Conservation (phyloP, 1,140 invertebrate genomes). For the Drosophila trapezifrons region DNA sequence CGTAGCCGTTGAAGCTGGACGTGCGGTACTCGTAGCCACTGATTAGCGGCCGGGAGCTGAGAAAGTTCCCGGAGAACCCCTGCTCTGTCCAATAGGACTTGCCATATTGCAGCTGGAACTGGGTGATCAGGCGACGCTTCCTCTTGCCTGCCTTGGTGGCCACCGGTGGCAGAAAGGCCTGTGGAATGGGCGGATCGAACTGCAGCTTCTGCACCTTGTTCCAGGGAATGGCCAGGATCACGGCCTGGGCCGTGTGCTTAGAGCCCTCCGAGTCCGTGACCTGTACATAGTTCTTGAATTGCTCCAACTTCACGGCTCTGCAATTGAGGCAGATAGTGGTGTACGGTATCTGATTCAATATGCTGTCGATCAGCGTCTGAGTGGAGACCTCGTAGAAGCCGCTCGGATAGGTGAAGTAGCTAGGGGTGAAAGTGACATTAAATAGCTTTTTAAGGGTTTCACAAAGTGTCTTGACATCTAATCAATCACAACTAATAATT, state of each 20-base stretch:
- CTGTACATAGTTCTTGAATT: conserved; percentile 72
- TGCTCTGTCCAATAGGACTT: conserved; percentile 56
- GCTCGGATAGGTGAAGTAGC: conserved; percentile 54
- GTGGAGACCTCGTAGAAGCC: conserved; percentile 52
- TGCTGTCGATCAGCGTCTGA: conserved; percentile 34
- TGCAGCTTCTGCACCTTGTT: conserved; percentile 53
- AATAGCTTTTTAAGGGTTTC: neutral
- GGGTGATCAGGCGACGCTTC: conserved; percentile 38
- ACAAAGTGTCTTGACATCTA: neutral
- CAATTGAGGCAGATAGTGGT: conserved; percentile 30
- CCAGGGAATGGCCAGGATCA: conserved; percentile 77
- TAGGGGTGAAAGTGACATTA: conserved; percentile 15
- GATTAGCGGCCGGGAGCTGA: conserved; percentile 54
- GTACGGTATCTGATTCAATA: conserved; percentile 42
- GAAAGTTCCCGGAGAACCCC: conserved; percentile 69
- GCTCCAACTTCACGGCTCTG: conserved; percentile 39
- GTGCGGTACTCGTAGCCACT: conserved; percentile 43
- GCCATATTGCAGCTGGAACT: conserved; percentile 56
- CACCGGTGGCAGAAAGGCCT: neutral
- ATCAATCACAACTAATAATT: neutral
- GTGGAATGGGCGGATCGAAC: conserved; percentile 60
- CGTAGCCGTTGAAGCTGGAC: conserved; percentile 45
- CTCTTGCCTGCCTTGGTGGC: neutral
- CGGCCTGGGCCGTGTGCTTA: conserved; percentile 46
- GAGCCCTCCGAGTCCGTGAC: conserved; percentile 40